A percentile compares a stretch with the other conserved stretches of the same genome.
Evolutionary conservation across 2,888 invertebrate genomes (phyloP).

Genomic region (Apamea epomidion): DNA sequence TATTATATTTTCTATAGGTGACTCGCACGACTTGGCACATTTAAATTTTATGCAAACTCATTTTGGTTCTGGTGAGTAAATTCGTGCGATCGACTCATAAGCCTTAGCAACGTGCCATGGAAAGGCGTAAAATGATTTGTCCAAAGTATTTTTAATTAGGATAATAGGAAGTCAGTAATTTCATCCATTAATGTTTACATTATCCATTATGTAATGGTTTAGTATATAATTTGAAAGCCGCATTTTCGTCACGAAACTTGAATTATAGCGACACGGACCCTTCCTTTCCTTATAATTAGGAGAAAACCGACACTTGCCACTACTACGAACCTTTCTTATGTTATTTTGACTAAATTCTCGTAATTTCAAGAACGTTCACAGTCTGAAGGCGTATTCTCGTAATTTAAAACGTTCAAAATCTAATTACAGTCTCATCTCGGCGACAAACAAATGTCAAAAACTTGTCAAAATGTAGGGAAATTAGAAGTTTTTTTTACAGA

Average conservation of each 20-base stretch:
- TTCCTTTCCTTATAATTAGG: conserved; percentile 71
- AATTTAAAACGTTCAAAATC: no score
- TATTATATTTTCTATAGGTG: no score
- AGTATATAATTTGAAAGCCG: conserved; percentile 52
- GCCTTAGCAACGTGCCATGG: not conserved
- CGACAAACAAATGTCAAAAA: no score
- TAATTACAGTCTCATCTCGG: no score
- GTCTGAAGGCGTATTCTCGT: no score
- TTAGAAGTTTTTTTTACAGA: no score
- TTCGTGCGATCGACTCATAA: no score
- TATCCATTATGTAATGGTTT: conserved; percentile 48
- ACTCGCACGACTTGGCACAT: no score
- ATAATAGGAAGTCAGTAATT: not conserved
- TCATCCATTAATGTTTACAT: conserved; percentile 44
- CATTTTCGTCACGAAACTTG: conserved; percentile 68
- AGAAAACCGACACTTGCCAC: conserved; percentile 68
- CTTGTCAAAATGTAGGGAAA: no score
- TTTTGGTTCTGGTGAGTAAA: no score
- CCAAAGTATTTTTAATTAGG: not conserved
- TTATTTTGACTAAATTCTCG: conserved; percentile 13
- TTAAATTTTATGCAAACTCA: no score
- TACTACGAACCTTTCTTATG: conserved; percentile 49
- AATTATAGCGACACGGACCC: conserved; percentile 69
- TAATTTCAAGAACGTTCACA: no score
- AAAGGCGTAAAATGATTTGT: not conserved